Base-by-base conservation (phyloP, 2,888 invertebrate species). In the Erpobdella octoculata region DNA sequence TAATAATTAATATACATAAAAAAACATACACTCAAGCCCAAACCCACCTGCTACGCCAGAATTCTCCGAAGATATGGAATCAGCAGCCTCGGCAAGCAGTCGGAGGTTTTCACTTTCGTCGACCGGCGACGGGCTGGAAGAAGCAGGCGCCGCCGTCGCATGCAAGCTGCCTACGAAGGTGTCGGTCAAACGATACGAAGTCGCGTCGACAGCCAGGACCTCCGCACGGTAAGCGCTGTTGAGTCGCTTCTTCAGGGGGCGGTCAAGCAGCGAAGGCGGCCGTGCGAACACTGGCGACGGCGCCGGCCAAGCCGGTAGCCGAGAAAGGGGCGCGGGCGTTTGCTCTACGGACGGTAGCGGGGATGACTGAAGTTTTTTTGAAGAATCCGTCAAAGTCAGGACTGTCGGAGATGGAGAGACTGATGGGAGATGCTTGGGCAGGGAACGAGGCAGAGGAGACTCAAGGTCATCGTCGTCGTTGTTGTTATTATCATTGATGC, bases 71-170 rank as follows among this genome's bases (percentile, higher is more conserved):
- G 53, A 53, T 25, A 53, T 53, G 1, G 35, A 62, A 8, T 59
- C 59, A 21, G 62, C 62, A 31, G 62, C 25, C 9, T 62, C 62
- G 21, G 62, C 62, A 28, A 62, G 15, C n/a, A 62, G 35, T 35
- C 31, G 28, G n/a, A 62, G 62, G 62, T 62, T 62, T n/a, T 62
- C 62, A 33, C n/a, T 8, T n/a, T 33, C 62, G 35, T 62, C 35
- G 21, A 18, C 21, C 21, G 8, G 53, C 21, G 5, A 15, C 8
- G 5, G 8, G 28, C n/a, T n/a, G 9, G 53, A n/a, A n/a, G n/a
- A 6, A 28, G 8, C 53, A 18, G 41, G 41, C 21, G 9, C 8
- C 5, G 21, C 15, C 6, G 53, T 8, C 21, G 21, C 53, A 1
- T n/a, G 53, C 6, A 28, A 28, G 53, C 21, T 53, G n/a, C 53